These are phyloP conservation scores for Erpetoichthys calabaricus DNA, from an alignment of 2,797 vertebrate species.

Conservation along the genomic window DNA sequence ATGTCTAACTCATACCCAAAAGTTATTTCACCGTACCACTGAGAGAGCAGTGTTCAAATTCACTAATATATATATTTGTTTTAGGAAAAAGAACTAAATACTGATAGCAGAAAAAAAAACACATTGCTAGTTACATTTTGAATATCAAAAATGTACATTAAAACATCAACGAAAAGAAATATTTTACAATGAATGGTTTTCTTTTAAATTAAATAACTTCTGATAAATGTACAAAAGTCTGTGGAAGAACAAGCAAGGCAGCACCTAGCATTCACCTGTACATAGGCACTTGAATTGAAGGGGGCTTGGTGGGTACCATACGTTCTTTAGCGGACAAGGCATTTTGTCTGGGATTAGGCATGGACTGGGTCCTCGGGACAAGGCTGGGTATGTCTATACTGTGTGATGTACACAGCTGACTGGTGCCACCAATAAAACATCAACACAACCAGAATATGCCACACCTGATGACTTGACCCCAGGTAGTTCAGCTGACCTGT, in stretches of 20 bases:
- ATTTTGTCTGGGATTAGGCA: slow-evolving; percentile 6
- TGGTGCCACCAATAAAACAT: slow-evolving; percentile 99
- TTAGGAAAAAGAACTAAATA: slow-evolving; percentile 6
- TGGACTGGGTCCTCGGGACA: slow-evolving; percentile 46
- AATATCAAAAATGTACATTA: no score
- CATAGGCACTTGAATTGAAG: slow-evolving; percentile 7
- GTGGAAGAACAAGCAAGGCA: slow-evolving; percentile 2
- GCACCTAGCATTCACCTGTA: background rate
- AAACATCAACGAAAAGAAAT: no score
- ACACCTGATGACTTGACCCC: slow-evolving; percentile 92
- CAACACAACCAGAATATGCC: slow-evolving; percentile 86
- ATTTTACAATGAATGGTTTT: no score
- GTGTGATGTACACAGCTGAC: slow-evolving; percentile 77
- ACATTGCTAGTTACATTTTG: no score
- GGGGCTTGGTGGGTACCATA: background rate
- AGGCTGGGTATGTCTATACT: slow-evolving; percentile 75
- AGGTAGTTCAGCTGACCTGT: slow-evolving; percentile 93
- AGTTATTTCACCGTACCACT: no score
- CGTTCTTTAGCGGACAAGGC: background rate
- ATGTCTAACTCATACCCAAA: no score
- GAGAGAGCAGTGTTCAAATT: no score
- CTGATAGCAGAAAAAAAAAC: slow-evolving; percentile 4
- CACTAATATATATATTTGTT: no score
- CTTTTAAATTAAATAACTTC: background rate
- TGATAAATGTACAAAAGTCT: background rate